A percentile compares a stretch with the other conserved stretches of the same genome.
These are phyloP conservation scores for Myotis findleyi DNA, from an alignment of 2,797 vertebrate species.

Conservation along the genomic window DNA sequence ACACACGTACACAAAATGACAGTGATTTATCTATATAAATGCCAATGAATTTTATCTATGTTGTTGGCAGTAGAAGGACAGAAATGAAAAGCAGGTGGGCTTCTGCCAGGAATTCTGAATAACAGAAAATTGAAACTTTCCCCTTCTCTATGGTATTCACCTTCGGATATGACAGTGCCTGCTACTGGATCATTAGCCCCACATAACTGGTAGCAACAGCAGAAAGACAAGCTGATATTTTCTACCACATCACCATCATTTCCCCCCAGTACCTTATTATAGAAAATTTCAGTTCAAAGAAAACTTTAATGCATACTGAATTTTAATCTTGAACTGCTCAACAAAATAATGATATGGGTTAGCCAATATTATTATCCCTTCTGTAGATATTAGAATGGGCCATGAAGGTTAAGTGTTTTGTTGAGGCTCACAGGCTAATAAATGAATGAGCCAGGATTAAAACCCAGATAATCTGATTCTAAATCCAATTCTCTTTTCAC, in stretches of 20 bases:
- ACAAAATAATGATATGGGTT: background rate
- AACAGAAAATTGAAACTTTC: background rate
- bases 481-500: background rate
- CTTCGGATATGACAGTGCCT: background rate
- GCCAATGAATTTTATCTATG: background rate
- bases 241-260: background rate
- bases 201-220: background rate
- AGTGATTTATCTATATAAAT: background rate
- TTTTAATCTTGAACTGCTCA: constrained; percentile 5
- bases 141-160: background rate
- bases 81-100: background rate
- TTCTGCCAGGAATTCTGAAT: background rate
- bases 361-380: background rate
- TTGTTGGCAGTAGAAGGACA: background rate
- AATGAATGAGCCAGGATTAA: constrained; percentile 23
- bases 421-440: background rate
- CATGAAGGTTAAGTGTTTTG: background rate
- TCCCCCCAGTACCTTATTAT: background rate
- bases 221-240: background rate
- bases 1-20: background rate
- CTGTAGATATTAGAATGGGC: background rate
- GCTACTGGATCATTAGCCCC: background rate
- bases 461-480: background rate
- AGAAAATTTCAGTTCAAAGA: constrained; percentile 24
- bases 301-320: background rate